Conservation (phyloP, 2,797 vertebrate genomes). For the Typhlichthys subterraneus region DNA sequence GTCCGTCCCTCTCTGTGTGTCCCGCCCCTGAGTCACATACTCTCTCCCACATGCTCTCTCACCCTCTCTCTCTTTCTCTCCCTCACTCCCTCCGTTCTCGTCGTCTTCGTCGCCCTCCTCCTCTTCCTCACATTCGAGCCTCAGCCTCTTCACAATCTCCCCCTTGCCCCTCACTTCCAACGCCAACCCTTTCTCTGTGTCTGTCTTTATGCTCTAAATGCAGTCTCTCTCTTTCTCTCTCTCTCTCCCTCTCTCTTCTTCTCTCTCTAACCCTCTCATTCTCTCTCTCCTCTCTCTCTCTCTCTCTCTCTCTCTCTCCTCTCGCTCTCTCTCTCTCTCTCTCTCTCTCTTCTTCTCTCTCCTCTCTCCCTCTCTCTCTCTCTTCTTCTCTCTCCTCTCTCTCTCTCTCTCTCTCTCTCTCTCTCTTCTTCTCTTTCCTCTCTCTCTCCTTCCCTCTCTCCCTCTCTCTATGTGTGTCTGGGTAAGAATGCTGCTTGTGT, state of each 20-base stretch:
- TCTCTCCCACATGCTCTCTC: conserved; percentile 17
- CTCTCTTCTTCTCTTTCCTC: not conserved
- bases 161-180: conserved; percentile 23
- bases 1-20: conserved; percentile 44
- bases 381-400: conserved; percentile 29
- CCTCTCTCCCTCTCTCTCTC: not conserved
- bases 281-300: too few species aligned
- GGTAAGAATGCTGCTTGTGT: conserved; percentile 68
- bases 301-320: not conserved
- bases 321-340: too few species aligned
- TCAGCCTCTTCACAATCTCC: conserved; percentile 63
- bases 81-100: conserved; percentile 41
- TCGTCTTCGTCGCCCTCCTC: conserved; percentile 22
- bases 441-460: conserved; percentile 33
- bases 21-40: conserved; percentile 18
- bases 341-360: too few species aligned
- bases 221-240: not conserved
- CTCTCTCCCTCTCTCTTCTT: too few species aligned
- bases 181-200: conserved; percentile 70
- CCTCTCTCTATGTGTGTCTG: conserved; percentile 56
- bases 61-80: conserved; percentile 55
- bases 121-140: conserved; percentile 50
- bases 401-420: conserved; percentile 49
- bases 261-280: too few species aligned
- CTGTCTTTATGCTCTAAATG: conserved; percentile 74